Evolutionary conservation across 2,888 invertebrate species (phyloP), one percentile per base, ranked within the genome.

Genomic region (Nineta flava): DNA sequence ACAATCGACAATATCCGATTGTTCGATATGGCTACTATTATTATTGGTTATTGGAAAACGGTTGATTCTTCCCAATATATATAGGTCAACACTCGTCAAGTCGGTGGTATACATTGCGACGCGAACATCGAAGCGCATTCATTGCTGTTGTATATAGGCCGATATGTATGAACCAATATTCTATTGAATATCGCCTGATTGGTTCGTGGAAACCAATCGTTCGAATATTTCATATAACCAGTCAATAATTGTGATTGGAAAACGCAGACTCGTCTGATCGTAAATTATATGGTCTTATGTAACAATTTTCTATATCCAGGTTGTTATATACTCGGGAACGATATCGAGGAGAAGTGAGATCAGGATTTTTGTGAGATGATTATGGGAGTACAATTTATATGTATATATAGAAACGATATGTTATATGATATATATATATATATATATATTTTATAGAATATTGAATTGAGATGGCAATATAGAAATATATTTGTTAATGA

Each of bases 131-230:
- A 45, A 15, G 26, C 15, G 26, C 26, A 21, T 21, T 19, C 26
- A n/a, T n/a, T 31, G 9, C n/a, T n/a, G n/a, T n/a, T 21, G 45
- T 12, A 26, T 40, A 16, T 40, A 40, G 15, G 16, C n/a, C 19
- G 45, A 13, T 45, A 45, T 45, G 15, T 31, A 26, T 6, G 26
- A 26, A 26, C 26, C 38, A 15, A 15, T 38, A 38, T 38, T 38
- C n/a, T 15, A n/a, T 15, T 38, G 38, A 38, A 38, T 50, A 53
- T 59, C 59, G 59, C 59, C 60, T 58, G 58, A 17, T 21, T 17
- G 21, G 17, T 21, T 43, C 38, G 12, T 1, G 38, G 9, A 38
- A 12, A 38, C 38, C 38, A 38, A 38, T 38, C n/a, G 38, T 13
- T 26, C 26, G 5, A 26, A 26, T 26, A 26, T 26, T 26, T 26